Evolutionary conservation across 2,113 vertebrate genomes (phyloP).

Genomic region (Brienomyrus longianalis): DNA sequence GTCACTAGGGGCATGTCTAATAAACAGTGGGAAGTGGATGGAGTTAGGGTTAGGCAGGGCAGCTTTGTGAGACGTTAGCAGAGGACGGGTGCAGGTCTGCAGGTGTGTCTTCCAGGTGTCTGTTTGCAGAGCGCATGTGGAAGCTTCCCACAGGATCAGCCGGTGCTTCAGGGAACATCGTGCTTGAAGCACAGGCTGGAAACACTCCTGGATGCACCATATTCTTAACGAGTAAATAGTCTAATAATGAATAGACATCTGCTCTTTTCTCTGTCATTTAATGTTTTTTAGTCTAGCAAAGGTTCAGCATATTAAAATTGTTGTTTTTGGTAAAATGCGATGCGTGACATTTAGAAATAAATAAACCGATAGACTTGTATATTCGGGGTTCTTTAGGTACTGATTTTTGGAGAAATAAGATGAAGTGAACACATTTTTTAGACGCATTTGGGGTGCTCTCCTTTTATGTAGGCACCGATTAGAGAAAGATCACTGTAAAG

Average conservation of each 20-base stretch:
- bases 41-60: neutral
- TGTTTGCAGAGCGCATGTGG: neutral
- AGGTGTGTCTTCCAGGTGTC: neutral
- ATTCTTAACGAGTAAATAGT: neutral
- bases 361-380: neutral
- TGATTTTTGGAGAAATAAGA: neutral
- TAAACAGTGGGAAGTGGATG: neutral
- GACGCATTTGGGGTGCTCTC: neutral
- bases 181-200: neutral
- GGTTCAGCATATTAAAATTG: neutral
- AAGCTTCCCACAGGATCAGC: neutral
- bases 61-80: neutral
- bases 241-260: conserved; percentile 3
- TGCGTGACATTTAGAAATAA: neutral
- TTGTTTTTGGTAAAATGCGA: neutral
- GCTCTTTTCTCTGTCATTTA: neutral
- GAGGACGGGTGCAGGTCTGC: neutral
- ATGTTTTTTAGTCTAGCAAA: neutral
- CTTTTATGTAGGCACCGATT: neutral
- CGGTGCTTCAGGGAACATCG: neutral
- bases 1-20: conserved; percentile 42
- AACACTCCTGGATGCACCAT: neutral
- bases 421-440: neutral
- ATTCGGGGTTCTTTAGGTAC: neutral
- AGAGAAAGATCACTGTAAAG: neutral